Evolutionary conservation across 2,113 vertebrate genomes (phyloP).

Genomic region (Xiphorhynchus elegans): DNA sequence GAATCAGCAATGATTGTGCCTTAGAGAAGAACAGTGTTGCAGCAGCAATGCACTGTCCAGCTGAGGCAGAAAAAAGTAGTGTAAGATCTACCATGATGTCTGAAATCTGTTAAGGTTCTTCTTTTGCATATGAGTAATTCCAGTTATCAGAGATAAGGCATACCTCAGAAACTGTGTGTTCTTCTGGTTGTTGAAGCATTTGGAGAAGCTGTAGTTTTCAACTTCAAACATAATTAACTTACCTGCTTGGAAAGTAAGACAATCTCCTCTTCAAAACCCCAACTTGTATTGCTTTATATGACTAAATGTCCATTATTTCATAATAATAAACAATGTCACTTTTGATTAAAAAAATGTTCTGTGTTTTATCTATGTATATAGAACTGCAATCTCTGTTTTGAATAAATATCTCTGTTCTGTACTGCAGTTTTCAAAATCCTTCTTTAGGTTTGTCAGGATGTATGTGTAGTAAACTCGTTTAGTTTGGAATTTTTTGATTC

Average conservation of each 20-base stretch:
- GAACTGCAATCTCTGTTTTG: not conserved
- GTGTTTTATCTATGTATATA: not conserved
- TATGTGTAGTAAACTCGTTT: too few relatives aligned
- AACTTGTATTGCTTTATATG: not conserved
- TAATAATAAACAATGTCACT: not conserved
- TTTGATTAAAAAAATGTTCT: not conserved
- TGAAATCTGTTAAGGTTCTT: not conserved
- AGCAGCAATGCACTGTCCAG: not conserved
- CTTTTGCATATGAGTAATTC: not conserved
- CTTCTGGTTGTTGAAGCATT: not conserved
- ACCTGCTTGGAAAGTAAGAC: not conserved
- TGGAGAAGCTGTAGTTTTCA: not conserved
- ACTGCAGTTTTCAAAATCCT: not conserved
- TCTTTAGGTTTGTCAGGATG: not conserved
- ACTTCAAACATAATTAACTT: not conserved
- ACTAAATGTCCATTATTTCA: not conserved
- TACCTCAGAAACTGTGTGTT: not conserved
- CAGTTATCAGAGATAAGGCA: not conserved
- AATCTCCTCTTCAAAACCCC: not conserved
- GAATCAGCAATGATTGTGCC: not conserved
- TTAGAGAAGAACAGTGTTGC: not conserved
- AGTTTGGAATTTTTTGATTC: not conserved
- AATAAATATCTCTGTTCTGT: not conserved
- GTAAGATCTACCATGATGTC: not conserved
- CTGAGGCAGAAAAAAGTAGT: not conserved